Evolutionary conservation across 2,888 invertebrate species (phyloP).

Genomic region (Phasia obesa): DNA sequence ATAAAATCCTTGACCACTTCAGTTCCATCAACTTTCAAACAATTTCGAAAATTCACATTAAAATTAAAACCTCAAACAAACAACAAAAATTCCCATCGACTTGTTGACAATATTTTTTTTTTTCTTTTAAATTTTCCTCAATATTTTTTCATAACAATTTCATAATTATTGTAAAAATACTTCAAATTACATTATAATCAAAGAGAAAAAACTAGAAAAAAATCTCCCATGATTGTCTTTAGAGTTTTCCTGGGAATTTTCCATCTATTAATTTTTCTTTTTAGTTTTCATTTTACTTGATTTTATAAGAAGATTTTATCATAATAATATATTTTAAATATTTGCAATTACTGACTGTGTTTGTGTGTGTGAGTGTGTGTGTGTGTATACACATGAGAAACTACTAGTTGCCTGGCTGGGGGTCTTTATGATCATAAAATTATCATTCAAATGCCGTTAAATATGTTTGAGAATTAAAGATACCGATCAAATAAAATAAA

Average conservation of each 20-base stretch:
- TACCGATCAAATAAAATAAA: background rate
- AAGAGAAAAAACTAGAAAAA: background rate
- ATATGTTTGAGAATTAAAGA: background rate
- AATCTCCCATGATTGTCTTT: constrained; percentile 50
- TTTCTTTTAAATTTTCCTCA: background rate
- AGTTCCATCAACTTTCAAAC: background rate
- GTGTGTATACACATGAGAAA: background rate
- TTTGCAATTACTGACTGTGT: background rate
- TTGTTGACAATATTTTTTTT: constrained; percentile 1
- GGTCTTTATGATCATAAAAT: background rate
- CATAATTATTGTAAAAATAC: constrained; percentile 1
- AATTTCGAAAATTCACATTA: constrained; percentile 3
- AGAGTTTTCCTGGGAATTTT: constrained; percentile 38
- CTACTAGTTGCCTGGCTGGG: background rate
- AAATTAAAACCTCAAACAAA: background rate
- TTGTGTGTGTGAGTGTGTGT: too few species aligned
- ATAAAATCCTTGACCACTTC: constrained; percentile 2
- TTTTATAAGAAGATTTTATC: constrained; percentile 44
- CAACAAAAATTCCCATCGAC: background rate
- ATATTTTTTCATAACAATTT: constrained; percentile 7
- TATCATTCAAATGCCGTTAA: background rate
- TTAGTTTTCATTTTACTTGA: constrained; percentile 27
- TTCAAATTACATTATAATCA: constrained; percentile 20
- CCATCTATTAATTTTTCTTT: background rate
- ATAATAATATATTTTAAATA: constrained; percentile 38